phyloP scores from a whole-genome alignment of 1,140 invertebrate species.

The Epicauta chinensis region DNA sequence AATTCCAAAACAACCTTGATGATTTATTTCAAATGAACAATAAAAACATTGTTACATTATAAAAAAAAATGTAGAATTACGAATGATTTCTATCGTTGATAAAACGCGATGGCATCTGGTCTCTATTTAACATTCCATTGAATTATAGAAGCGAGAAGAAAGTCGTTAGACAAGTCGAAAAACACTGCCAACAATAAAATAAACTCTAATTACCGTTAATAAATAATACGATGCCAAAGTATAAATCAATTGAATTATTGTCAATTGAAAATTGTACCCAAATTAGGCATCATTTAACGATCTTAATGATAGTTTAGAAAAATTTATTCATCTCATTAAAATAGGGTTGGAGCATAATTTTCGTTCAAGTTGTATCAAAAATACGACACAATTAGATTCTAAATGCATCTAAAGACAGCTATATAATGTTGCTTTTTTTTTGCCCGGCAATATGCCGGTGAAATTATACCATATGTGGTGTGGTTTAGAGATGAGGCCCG shows the following conservation, averaged over 20 bases:
- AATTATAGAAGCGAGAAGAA: slow-evolving; percentile 18
- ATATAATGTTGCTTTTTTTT: not conserved
- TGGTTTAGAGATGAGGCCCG: not conserved
- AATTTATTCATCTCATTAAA: no score
- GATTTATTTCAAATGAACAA: no score
- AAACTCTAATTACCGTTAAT: no score
- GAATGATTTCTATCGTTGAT: slow-evolving; percentile 9
- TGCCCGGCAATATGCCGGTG: not conserved
- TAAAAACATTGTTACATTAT: no score
- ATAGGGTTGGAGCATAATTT: not conserved
- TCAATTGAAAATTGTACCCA: no score
- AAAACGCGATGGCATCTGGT: slow-evolving; percentile 5
- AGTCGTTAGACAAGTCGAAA: slow-evolving; percentile 16
- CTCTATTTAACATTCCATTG: slow-evolving; percentile 12
- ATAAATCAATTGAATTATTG: no score
- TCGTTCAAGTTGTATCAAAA: slow-evolving; percentile 10
- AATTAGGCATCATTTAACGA: no score
- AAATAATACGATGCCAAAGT: no score
- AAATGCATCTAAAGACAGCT: not conserved
- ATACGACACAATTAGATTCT: not conserved
- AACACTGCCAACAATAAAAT: not conserved
- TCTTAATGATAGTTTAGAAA: no score
- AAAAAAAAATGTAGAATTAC: no score
- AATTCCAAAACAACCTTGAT: no score
- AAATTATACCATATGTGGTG: slow-evolving; percentile 6